Base-by-base conservation (phyloP, 2,797 vertebrate genomes). In the Clarias pachynema region DNA sequence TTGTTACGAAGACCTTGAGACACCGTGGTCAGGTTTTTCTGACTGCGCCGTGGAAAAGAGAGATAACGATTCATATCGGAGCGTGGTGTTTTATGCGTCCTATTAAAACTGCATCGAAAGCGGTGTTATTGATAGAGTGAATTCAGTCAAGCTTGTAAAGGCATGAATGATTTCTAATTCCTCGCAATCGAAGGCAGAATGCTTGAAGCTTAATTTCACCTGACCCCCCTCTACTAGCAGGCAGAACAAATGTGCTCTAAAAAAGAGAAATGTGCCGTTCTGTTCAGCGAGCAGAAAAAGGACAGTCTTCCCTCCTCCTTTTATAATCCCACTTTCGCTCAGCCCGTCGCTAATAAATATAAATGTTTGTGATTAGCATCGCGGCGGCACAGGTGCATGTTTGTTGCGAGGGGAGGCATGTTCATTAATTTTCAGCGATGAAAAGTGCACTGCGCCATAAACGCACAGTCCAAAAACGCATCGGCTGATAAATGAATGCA, bases 311-410 rank as follows among this genome's bases (percentile, higher is more conserved):
- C 85, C 90, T 88, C 87, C 87, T 89, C 88, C 90, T 89, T 90
- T 86, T 92, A 93, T 92, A 94, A 95, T 93, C 95, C 93, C 94
- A 95, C 95, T 95, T 96, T 96, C 96, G 95, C 96, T 96, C 95
- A 95, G 95, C 96, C 96, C 96, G 95, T 95, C 96, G 93, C 97
- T 99, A 98, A 98, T 99, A 99, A 98, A 99, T 98, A 99, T 99
- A 98, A 99, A 99, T 99, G 97, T 97, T 98, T 98, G 97, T 96
- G 98, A 99, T 99, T 97, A 97, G 96, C 97, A 97, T 97, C 97
- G 96, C 95, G 96, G 97, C 97, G 95, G 96, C 97, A 98, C 98
- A 99, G 98, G 98, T 99, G 98, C 98, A 97, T 98, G 97, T 98
- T 99, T 97, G 98, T 97, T 98, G 97, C 96, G 95, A 97, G 97